Evolutionary conservation across 2,888 invertebrate species (phyloP).

Genomic region (Caenorhabditis panamensis): DNA sequence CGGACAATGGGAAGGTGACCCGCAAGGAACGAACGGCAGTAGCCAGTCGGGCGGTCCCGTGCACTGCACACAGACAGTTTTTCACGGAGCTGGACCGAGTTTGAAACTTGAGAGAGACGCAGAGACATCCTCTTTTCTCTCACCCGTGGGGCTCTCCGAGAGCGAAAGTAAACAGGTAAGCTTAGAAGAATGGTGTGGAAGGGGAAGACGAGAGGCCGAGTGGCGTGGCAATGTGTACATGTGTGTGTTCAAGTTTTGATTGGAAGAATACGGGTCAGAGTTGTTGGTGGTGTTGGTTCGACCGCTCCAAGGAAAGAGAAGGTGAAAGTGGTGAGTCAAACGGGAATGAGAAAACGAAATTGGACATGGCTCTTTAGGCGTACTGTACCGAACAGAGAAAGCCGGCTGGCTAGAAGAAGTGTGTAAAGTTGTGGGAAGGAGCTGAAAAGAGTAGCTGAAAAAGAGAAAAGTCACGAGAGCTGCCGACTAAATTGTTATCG

Average conservation of each 20-base stretch:
- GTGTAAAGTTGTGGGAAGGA: not conserved
- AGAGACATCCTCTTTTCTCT: slow-evolving; percentile 1
- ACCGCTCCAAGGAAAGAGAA: slow-evolving; percentile 6
- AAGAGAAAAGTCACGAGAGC: slow-evolving; percentile 20
- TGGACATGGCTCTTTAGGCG: not conserved
- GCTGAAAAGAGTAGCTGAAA: not conserved
- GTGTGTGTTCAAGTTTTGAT: slow-evolving; percentile 48
- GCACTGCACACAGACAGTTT: slow-evolving; percentile 18
- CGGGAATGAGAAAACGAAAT: slow-evolving; percentile 19
- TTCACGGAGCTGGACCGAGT: not conserved
- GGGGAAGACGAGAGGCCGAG: slow-evolving; percentile 6
- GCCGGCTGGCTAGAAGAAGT: slow-evolving; percentile 4
- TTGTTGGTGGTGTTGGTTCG: not conserved
- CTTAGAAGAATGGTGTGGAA: slow-evolving; percentile 18
- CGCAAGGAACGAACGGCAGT: slow-evolving; percentile 26
- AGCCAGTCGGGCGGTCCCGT: not conserved
- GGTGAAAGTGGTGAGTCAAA: slow-evolving; percentile 51
- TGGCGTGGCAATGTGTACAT: slow-evolving; percentile 54
- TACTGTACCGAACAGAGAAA: slow-evolving; percentile 16
- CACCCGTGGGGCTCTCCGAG: slow-evolving; percentile 16
- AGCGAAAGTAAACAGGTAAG: slow-evolving; percentile 53
- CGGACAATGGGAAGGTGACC: slow-evolving; percentile 33
- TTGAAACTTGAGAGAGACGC: slow-evolving; percentile 9
- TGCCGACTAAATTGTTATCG: slow-evolving; percentile 34
- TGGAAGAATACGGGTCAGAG: slow-evolving; percentile 47